Evolutionary conservation across 2,113 vertebrate genomes (phyloP), one percentile per base, ranked within the genome.

Genomic region (Haemorhous mexicanus): DNA sequence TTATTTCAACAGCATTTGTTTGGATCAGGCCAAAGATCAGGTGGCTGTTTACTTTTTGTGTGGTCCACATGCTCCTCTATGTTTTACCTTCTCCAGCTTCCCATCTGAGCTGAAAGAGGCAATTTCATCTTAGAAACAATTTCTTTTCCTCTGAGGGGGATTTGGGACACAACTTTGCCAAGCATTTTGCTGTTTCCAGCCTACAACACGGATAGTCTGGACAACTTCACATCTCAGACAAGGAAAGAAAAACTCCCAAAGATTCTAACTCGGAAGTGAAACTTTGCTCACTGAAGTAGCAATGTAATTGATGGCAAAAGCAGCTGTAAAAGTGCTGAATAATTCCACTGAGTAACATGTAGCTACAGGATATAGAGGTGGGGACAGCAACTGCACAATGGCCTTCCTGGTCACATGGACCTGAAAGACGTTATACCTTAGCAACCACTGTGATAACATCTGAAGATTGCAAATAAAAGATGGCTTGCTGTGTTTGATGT

Each of bases 1-100:
- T 90, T 13, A 93, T 96, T 96, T 93, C 92, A 76, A 92, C 66
- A 92, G 58, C 37, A 0, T 84, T 96, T 89, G 76, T 78, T 96
- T 94, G 92, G 58, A 96, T 89, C 86, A 87, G 90, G 92, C 79
- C 88, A 87, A 95, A 93, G 86, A 96, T 90, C 95, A 89, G 90
- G 52, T 78, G 78, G 58, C 52, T 94, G 88, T 90, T 96, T 95
- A 87, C 61, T 79, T 92, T 94, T 96, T 93, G 93, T 90, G 93
- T 94, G 76, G 85, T 93, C 90, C 88, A 64, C 83, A 87, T 73
- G 73, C 32, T 93, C 58, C 58, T 75, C 83, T 58, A 12, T 30
- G n/a, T 64, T 94, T 87, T 84, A 72, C 76, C 62, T 84, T 81
- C 61, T 70, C 64, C 68, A 56, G 37, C 56, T 77, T 91, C 91